These are phyloP conservation scores for Coracias cyanogaster DNA, from an alignment of 2,797 vertebrate species.

Conservation along the genomic window DNA sequence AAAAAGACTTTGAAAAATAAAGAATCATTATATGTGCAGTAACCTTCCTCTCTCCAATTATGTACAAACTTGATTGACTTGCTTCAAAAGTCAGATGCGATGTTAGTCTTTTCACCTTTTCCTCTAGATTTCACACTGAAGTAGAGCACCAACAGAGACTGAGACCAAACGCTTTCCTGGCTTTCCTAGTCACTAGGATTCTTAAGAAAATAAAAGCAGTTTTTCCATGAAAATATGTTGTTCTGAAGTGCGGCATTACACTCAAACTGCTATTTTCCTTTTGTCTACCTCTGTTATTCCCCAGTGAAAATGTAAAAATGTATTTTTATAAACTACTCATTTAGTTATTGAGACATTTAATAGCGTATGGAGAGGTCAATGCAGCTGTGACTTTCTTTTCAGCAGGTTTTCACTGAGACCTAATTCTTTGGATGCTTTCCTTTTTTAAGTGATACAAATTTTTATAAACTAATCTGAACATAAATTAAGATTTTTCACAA, in stretches of 20 bases:
- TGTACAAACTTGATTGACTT: neutral
- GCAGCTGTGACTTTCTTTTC: slow-evolving; percentile 14
- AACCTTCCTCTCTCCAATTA: neutral
- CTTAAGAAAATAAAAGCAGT: slow-evolving; percentile 26
- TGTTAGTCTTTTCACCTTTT: neutral
- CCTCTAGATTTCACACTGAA: neutral
- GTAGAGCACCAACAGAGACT: neutral
- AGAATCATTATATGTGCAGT: neutral
- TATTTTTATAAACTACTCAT: slow-evolving; percentile 48
- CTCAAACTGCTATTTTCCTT: neutral
- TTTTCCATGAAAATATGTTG: neutral
- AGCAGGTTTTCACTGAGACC: neutral
- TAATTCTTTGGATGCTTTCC: neutral
- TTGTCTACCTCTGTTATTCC: slow-evolving; percentile 27
- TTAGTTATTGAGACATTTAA: neutral
- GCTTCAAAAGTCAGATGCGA: neutral
- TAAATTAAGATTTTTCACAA: neutral
- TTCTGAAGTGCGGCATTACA: slow-evolving; percentile 2
- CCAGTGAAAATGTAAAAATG: slow-evolving; percentile 17
- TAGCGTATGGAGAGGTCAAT: neutral
- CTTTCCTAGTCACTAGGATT: slow-evolving; percentile 14
- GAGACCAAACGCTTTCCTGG: slow-evolving; percentile 32
- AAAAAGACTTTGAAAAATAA: slow-evolving; percentile 6
- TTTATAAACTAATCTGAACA: neutral
- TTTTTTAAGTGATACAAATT: neutral